Conservation (phyloP, 2,797 vertebrate genomes). For the Sciurus vulgaris region DNA sequence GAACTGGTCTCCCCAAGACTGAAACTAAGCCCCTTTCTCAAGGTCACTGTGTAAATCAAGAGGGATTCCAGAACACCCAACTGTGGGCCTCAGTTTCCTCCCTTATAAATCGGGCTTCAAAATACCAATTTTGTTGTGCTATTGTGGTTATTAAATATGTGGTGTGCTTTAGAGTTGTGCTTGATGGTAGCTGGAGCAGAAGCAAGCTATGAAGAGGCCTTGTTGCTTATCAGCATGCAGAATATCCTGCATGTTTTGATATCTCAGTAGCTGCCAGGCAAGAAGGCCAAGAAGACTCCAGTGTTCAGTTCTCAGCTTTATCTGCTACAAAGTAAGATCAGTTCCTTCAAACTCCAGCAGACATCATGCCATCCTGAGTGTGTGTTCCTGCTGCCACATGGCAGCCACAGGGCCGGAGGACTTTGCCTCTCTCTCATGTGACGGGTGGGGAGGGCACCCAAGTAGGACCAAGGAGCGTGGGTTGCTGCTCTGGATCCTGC, state of each 20-base stretch:
- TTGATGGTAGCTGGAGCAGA: fast-evolving
- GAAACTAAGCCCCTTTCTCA: not conserved
- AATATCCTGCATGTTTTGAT: fast-evolving
- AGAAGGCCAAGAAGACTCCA: not conserved
- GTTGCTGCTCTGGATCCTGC: not conserved
- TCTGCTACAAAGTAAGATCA: not conserved
- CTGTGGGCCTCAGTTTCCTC: not conserved
- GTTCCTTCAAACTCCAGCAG: not conserved
- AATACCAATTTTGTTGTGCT: not conserved
- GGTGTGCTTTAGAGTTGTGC: too few species aligned
- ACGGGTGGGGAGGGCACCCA: not conserved
- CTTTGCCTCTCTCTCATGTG: fast-evolving
- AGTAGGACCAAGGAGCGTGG: not conserved
- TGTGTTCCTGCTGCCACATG: not conserved
- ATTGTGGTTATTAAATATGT: fast-evolving
- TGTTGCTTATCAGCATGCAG: too few species aligned
- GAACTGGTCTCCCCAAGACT: not conserved
- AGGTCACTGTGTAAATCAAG: not conserved
- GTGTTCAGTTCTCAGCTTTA: not conserved
- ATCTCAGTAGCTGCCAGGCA: too few species aligned
- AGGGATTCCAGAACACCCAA: not conserved
- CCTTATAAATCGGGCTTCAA: not conserved
- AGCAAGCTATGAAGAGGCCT: not conserved
- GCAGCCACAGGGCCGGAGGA: not conserved
- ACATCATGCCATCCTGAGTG: not conserved